Evolutionary conservation across 92 coral and sea anemone species (phyloP), one percentile per base, ranked within the genome.

Genomic region (Siderastrea siderea): DNA sequence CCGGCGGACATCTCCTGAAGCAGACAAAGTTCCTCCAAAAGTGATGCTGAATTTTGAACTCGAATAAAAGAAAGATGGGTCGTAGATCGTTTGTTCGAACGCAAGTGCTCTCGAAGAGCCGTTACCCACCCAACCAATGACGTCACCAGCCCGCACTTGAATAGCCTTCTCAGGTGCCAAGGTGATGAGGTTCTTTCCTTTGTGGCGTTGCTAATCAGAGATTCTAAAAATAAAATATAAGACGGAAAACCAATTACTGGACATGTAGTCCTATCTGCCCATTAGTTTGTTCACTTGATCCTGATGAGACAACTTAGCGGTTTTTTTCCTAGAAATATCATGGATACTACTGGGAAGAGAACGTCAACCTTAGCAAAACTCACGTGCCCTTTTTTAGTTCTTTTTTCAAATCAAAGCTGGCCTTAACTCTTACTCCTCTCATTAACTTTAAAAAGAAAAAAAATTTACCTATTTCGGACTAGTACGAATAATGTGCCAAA

Each of bases 51-150:
- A 94, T 19, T 54, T 49, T n/a, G 85, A 46, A 16, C 16, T 74
- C 17, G 93, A 74, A 79, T 87, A 95, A 62, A 74, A 92, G 83
- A 90, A 94, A 83, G 90, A 88, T 4, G 95, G 92, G 14, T 87
- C 92, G 57, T 70, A 57, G 15, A 83, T 50, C 14, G 94, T 73
- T 45, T n/a, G 47, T 46, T 88, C 93, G 71, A 71, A 92, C 6
- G 94, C 94, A 62, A 95, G 84, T 71, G 92, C 96, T 17, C 93
- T 95, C 48, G 90, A 79, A 58, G 92, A 75, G 2, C 79, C 68
- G 26, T 91, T 88, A 74, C 90, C 67, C 17, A 92, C 87, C 93
- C 96, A 97, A 3, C 98, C 99, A n/a, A 95, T 92, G 88, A 93
- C 92, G 88, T 97, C 99, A 90, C 97, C 98, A 9, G 98, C 91